Evolutionary conservation across 2,113 vertebrate species (phyloP).

Genomic region (Indicator maculatus): DNA sequence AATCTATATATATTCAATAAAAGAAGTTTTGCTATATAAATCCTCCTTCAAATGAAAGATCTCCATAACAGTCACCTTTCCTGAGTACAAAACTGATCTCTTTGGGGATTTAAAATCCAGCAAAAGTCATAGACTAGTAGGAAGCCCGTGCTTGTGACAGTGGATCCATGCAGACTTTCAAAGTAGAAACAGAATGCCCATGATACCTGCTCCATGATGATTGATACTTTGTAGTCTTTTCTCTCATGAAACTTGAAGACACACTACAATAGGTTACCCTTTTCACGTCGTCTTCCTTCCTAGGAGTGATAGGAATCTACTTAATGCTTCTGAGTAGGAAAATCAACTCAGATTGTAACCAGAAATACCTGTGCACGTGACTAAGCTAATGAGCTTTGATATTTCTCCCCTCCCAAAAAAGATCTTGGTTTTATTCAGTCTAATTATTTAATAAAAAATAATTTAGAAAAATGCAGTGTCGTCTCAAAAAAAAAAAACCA

Average conservation of each 20-base stretch:
- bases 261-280: background rate
- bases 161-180: accelerated
- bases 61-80: background rate
- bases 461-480: too few species aligned
- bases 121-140: background rate
- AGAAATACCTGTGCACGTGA: background rate
- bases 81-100: background rate
- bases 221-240: background rate
- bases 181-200: background rate
- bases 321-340: background rate
- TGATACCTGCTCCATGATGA: background rate
- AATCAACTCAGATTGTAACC: background rate
- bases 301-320: accelerated
- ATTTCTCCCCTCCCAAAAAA: too few species aligned
- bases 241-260: background rate
- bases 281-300: background rate
- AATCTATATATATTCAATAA: background rate
- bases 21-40: background rate
- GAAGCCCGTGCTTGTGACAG: background rate
- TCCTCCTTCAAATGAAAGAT: background rate
- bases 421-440: background rate
- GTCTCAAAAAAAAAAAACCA: too few species aligned
- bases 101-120: background rate
- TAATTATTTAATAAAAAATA: too few species aligned
- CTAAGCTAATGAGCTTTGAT: too few species aligned